Percentiles rank a stretch among this genome's conserved stretches.
Evolutionary conservation across 2,113 vertebrate genomes (phyloP).

Genomic region (Peromyscus polionotus): DNA sequence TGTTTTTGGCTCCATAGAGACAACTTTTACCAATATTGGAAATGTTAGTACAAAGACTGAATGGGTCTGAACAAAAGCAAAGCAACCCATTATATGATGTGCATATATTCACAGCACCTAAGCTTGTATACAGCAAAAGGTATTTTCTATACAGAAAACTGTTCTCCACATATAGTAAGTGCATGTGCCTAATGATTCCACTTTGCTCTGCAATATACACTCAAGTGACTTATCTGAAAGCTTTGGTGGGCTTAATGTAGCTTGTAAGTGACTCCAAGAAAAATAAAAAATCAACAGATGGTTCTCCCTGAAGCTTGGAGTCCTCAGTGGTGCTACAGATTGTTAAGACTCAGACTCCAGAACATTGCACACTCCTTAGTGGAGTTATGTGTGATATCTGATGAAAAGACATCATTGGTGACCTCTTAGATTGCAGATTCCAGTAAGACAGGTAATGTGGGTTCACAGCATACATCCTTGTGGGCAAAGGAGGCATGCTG

Average conservation of each 20-base stretch:
- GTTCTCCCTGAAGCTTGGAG: neutral
- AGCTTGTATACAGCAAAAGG: too few relatives aligned
- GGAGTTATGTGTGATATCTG: neutral
- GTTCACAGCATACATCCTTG: neutral
- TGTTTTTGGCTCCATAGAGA: neutral
- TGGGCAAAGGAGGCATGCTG: neutral
- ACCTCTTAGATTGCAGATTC: neutral
- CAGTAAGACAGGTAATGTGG: neutral
- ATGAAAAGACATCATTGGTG: accelerated
- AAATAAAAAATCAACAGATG: neutral
- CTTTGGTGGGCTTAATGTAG: neutral
- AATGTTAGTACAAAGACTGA: too few relatives aligned
- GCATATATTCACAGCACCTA: too few relatives aligned
- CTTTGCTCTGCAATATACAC: accelerated
- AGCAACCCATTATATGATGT: neutral
- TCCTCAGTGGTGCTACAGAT: too few relatives aligned
- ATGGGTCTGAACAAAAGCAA: neutral
- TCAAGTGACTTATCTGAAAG: neutral
- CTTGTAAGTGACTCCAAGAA: accelerated
- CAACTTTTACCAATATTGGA: neutral
- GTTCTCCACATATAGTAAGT: neutral
- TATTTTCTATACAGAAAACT: neutral
- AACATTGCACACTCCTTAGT: neutral
- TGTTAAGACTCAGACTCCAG: neutral
- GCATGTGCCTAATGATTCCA: neutral